Conservation (phyloP, 2,113 vertebrate species). For the Antechinus flavipes region DNA sequence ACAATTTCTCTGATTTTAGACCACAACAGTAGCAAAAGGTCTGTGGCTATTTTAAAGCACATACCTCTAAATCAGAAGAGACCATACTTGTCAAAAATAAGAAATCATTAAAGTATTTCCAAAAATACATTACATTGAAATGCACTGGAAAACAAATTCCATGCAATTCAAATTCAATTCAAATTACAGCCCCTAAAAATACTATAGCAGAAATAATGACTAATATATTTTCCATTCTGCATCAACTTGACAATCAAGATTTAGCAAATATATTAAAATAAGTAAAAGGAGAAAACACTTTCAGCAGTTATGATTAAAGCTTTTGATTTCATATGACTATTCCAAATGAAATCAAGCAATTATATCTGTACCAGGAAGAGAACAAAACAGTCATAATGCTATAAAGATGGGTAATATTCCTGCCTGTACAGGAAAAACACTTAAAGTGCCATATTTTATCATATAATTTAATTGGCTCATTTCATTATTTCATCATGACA, state of each 20-base stretch:
- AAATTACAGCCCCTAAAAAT: background rate
- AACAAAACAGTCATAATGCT: slow-evolving; percentile 36
- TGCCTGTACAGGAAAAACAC: slow-evolving; percentile 52
- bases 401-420: slow-evolving; percentile 54
- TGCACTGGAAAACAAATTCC: background rate
- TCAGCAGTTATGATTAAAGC: slow-evolving; percentile 23
- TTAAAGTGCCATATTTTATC: slow-evolving; percentile 71
- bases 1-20: background rate
- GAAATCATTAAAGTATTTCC: background rate
- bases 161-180: background rate
- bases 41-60: background rate
- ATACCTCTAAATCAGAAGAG: background rate
- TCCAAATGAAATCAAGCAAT: slow-evolving; percentile 35
- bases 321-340: background rate
- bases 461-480: background rate
- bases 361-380: background rate
- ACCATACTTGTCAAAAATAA: background rate
- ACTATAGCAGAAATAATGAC: background rate
- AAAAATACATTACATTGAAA: background rate
- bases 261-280: background rate
- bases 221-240: background rate
- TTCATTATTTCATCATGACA: background rate
- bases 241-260: background rate
- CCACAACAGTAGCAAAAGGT: background rate
- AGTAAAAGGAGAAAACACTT: background rate